These are phyloP conservation scores for Nyctalus aviator DNA, from an alignment of 2,797 vertebrate genomes.

Conservation along the genomic window DNA sequence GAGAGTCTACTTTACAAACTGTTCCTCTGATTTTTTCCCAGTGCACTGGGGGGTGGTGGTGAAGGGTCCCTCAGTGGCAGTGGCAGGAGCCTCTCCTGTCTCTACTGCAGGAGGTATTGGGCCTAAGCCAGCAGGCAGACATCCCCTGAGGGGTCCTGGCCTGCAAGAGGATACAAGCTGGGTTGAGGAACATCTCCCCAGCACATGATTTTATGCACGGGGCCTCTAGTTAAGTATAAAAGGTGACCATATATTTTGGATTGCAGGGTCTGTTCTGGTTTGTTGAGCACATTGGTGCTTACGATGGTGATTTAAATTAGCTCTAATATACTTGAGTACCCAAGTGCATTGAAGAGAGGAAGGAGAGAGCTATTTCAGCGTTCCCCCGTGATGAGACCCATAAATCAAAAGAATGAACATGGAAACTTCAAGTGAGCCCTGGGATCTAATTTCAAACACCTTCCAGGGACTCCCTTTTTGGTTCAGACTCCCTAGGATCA, in stretches of 20 bases:
- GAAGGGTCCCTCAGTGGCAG: no score
- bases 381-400: conserved; percentile 68
- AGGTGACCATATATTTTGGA: conserved; percentile 74
- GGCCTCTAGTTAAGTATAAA: conserved; percentile 55
- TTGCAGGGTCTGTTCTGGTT: conserved; percentile 74
- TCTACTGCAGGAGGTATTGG: no score
- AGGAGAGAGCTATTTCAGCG: conserved; percentile 66
- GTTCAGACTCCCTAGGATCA: conserved; percentile 73
- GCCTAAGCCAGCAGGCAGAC: no score
- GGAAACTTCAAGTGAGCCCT: conserved; percentile 77
- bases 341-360: conserved; percentile 80
- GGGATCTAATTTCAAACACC: conserved; percentile 82
- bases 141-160: no score
- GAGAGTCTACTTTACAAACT: background rate
- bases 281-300: conserved; percentile 78
- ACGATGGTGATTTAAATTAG: conserved; percentile 82
- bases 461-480: conserved; percentile 76
- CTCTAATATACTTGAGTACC: conserved; percentile 83
- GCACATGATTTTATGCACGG: no score
- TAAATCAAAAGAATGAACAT: conserved; percentile 82
- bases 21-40: no score
- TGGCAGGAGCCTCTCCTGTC: no score
- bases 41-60: no score
- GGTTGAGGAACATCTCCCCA: no score
- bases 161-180: no score